Evolutionary conservation across 2,888 invertebrate genomes (phyloP), one percentile per base, ranked within the genome.

Genomic region (Rutpela maculata): DNA sequence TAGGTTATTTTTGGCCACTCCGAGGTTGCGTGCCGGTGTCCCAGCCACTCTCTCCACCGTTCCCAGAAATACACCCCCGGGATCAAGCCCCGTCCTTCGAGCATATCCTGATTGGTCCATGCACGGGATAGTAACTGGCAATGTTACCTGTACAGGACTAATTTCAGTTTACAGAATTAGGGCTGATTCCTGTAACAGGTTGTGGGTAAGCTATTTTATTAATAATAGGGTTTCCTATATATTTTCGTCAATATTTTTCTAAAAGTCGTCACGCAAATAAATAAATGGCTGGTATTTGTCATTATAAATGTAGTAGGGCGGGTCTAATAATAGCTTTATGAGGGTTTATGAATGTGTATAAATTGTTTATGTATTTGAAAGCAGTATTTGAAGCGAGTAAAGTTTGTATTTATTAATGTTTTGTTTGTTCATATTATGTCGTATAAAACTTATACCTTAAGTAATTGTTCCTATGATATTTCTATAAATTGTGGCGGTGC

Each of bases 121-220:
- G 92, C 96, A 96, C 84, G 91, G 91, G 0, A 93, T 94, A 0
- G 94, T 94, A 0, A 92, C 92, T 19, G 93, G 93, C 0, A 93
- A 93, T 87, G 95, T 95, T 90, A 93, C 93, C 87, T 96, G 96
- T 88, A 93, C 94, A 18, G 93, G 94, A 0, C 88, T 97, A 35
- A 93, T 96, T 73, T 96, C 96, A 0, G 95, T 96, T 60, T 96
- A 96, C 90, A 92, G 96, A 26, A 89, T 94, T 67, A 92, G 94
- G 18, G 91, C 93, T 43, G 96, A 96, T 88, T 92, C 94, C n/a
- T 96, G 96, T 90, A 95, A 96, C 88, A 91, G 96, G 18, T 90
- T 96, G 4, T 96, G 96, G 96, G 90, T 89, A 81, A 80, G 85
- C 56, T 60, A 62, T 60, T 35, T 26, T 17, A 7, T 18, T 67